A percentile compares a stretch with the other conserved stretches of the same genome.
Conservation (phyloP, 2,888 invertebrate genomes). For the Thymelicus sylvestris region DNA sequence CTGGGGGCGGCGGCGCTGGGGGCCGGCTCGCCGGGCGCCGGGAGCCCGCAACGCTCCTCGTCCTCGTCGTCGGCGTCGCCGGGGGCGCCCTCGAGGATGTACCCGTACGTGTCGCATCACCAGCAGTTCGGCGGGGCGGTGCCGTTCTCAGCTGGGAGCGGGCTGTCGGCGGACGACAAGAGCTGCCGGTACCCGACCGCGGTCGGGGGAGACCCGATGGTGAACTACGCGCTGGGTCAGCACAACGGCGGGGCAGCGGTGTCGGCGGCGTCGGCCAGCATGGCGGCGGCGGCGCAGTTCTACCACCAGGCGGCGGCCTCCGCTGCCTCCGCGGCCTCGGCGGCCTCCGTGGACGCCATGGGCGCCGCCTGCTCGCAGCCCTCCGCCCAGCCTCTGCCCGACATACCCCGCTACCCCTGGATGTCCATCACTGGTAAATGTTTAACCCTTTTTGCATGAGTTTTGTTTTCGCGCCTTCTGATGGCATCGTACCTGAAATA, state of each 20-base stretch:
- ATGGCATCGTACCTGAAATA: slow-evolving; percentile 30
- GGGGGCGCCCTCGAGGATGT: slow-evolving; percentile 93
- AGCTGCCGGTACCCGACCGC: slow-evolving; percentile 92
- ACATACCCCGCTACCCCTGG: slow-evolving; percentile 97
- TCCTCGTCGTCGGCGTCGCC: slow-evolving; percentile 88
- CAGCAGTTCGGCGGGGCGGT: slow-evolving; percentile 90
- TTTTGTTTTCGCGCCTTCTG: slow-evolving; percentile 41
- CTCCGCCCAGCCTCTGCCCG: slow-evolving; percentile 94
- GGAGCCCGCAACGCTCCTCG: slow-evolving; percentile 86
- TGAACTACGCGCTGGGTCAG: slow-evolving; percentile 91
- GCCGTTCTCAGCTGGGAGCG: slow-evolving; percentile 88
- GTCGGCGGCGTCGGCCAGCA: slow-evolving; percentile 87
- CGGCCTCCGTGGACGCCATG: slow-evolving; percentile 92
- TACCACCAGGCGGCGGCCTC: slow-evolving; percentile 94
- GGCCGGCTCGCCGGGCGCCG: slow-evolving; percentile 83
- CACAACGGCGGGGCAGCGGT: slow-evolving; percentile 90
- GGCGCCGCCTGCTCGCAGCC: slow-evolving; percentile 92
- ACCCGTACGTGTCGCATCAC: slow-evolving; percentile 95
- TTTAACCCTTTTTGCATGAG: slow-evolving; percentile 70
- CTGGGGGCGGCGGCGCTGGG: slow-evolving; percentile 87
- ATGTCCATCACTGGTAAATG: slow-evolving; percentile 97
- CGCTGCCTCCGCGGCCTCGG: slow-evolving; percentile 90
- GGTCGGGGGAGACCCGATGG: slow-evolving; percentile 88
- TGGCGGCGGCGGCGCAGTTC: slow-evolving; percentile 92
- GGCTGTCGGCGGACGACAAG: slow-evolving; percentile 89